A percentile compares a stretch with the other conserved stretches of the same genome.
Conservation (phyloP, 2,113 vertebrate species). For the Lichenostomus cassidix region DNA sequence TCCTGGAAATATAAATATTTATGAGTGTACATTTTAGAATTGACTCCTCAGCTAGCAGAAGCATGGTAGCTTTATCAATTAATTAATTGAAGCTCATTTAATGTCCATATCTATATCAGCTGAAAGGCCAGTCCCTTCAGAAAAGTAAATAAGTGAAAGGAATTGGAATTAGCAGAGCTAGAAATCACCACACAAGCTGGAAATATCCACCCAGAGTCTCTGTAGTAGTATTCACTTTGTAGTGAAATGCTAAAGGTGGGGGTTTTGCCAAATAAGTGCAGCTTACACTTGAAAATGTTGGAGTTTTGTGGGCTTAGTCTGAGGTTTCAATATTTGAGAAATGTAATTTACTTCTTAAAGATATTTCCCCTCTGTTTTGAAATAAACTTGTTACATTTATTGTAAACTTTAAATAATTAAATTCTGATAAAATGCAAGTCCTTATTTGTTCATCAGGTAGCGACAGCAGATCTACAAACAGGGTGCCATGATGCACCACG, state of each 20-base stretch:
- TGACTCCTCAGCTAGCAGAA: neutral
- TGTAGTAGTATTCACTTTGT: neutral
- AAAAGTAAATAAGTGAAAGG: neutral
- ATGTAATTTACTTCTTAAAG: neutral
- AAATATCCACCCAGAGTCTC: neutral
- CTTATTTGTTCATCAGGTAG: neutral
- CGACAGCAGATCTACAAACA: neutral
- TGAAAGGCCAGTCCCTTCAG: neutral
- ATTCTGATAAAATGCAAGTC: neutral
- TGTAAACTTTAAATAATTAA: neutral
- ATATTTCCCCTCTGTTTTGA: neutral
- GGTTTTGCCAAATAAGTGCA: neutral
- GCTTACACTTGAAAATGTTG: neutral
- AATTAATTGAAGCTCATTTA: conserved; percentile 8
- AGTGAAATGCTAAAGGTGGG: neutral
- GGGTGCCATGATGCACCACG: fast-evolving
- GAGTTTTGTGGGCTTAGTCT: neutral
- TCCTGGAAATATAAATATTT: conserved; percentile 1
- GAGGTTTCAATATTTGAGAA: neutral
- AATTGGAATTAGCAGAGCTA: neutral
- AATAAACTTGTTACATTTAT: neutral
- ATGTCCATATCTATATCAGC: neutral
- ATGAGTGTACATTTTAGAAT: neutral
- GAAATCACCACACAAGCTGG: neutral
- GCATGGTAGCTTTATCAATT: neutral